Evolutionary conservation across 2,113 vertebrate genomes (phyloP).

Genomic region (Probosciger aterrimus): DNA sequence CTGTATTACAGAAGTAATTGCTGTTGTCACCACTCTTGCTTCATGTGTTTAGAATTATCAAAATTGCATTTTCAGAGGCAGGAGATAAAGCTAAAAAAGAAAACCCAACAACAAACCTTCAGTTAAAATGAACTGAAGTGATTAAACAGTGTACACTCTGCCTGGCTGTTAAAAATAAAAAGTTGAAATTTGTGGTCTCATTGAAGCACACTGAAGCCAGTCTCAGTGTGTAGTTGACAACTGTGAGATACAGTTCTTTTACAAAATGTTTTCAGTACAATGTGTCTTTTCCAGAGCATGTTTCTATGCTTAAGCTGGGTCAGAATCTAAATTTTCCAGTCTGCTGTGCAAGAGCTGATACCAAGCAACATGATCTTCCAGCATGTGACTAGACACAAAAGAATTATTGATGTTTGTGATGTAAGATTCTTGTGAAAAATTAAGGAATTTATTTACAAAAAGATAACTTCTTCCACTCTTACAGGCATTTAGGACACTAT

Average conservation of each 20-base stretch:
- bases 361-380: background rate
- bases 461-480: background rate
- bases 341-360: background rate
- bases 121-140: background rate
- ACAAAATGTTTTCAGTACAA: background rate
- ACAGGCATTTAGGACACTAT: background rate
- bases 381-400: background rate
- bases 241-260: background rate
- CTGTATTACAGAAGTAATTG: background rate
- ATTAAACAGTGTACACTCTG: background rate
- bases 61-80: background rate
- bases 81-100: background rate
- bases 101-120: background rate
- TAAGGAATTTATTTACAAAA: background rate
- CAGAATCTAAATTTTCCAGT: background rate
- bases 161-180: background rate
- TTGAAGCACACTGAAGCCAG: background rate
- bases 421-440: background rate
- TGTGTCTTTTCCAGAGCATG: background rate
- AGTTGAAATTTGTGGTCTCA: background rate
- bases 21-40: background rate
- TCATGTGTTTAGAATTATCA: background rate
- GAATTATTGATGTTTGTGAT: background rate
- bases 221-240: background rate
- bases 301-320: background rate